Base-by-base conservation (phyloP, 2,888 invertebrate species). In the Creontiades dilutus region DNA sequence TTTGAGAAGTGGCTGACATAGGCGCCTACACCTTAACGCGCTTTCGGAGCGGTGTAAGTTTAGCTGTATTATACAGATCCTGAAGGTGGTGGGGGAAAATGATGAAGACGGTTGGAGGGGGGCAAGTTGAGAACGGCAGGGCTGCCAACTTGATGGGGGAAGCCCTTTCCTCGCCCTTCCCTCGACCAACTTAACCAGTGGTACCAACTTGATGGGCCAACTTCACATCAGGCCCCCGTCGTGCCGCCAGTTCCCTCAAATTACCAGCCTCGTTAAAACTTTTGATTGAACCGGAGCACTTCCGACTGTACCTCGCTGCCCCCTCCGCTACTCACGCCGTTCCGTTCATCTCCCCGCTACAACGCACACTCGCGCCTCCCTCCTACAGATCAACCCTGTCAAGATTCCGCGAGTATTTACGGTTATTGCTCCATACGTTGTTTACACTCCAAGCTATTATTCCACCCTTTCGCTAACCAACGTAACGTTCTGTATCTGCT, bases 211-310 rank as follows among this genome's bases (percentile, higher is more conserved):
- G 78, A 37, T 47, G 78, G 47, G 61, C 55, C 80, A 88, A 88
- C 88, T 88, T 88, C 52, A 52, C 88, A 88, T 88, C 88, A 48
- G 48, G n/a, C 76, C 87, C 87, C 61, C 23, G 11, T 23, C 68
- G 23, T 23, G n/a, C 57, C 14, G 5, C 57, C 14, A 0, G 5
- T 7, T 23, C 68, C 55, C 4, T 37, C 88, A 88, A 88, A 88
- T 88, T 88, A 88, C 88, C 88, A 78, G 88, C 88, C 88, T 88
- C 88, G 88, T 88, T 88, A 88, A 88, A 88, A 88, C 88, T 88
- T 88, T 88, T 88, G 88, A 88, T 88, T 88, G 88, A 88, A 88
- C 76, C 88, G n/a, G 88, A 88, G 80, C 88, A 88, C 88, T 88
- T 88, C 88, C 80, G 80, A 76, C 78, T 88, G 78, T 55, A 78